Evolutionary conservation across 2,113 vertebrate genomes (phyloP), one percentile per base, ranked within the genome.

Genomic region (Lutjanus erythropterus): DNA sequence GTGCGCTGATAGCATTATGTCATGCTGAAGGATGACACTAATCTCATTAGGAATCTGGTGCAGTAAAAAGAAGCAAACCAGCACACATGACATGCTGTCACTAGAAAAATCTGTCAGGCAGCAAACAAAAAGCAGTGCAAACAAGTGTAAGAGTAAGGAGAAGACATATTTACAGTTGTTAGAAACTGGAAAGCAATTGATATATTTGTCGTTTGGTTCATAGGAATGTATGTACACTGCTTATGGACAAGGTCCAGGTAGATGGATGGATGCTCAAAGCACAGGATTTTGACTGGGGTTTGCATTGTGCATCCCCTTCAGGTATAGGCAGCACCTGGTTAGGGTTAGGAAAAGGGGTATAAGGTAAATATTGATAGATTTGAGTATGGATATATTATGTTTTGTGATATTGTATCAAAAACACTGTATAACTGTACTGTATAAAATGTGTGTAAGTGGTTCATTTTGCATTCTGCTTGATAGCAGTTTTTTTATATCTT

Each of bases 11-110:
- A 55, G 3, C 6, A 42, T 50, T 42, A 50, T 68, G 64, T 12
- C 64, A 62, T 19, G 61, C 61, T 73, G 19, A 58, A 37, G 18
- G 19, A 70, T 64, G 41, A 59, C 10, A 52, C 14, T 46, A 69
- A 78, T 74, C 64, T 59, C 16, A 75, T 85, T 42, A 46, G 7
- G 47, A 59, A 77, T 71, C 23, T 56, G 16, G 1, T 25, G 29
- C 25, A 31, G 56, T 62, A 27, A 37, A 60, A 72, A 16, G 2
- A 74, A 55, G 52, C 56, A 37, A 47, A 58, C 18, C 47, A 33
- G 47, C 31, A 58, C 3, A 33, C 39, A 64, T 44, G n/a, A 56
- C n/a, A 47, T 39, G 14, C 19, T 59, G 25, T 35, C 3, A 18
- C 39, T 62, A 4, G 47, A 46, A 23, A 27, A 3, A 44, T n/a